Conservation (phyloP, 2,888 invertebrate genomes). For the Himalopsyche anomala region DNA sequence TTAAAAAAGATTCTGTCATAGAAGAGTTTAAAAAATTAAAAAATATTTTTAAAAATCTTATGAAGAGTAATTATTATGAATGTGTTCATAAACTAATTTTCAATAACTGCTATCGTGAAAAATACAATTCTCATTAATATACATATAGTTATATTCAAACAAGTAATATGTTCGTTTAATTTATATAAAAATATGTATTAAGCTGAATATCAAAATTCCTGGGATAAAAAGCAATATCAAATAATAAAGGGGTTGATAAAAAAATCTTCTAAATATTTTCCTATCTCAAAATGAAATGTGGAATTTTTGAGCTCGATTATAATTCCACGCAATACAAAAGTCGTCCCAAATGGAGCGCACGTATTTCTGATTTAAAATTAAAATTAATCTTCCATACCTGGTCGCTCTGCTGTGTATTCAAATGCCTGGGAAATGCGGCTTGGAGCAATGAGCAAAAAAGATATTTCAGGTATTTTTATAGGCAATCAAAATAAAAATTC, state of each 20-base stretch:
- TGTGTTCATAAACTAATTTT: too few species aligned
- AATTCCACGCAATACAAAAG: neutral
- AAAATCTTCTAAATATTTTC: neutral
- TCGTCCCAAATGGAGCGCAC: slow-evolving; percentile 37
- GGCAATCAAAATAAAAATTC: slow-evolving; percentile 27
- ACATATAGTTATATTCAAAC: too few species aligned
- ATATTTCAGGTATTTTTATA: neutral
- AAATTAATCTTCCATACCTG: slow-evolving; percentile 36
- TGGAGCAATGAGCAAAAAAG: neutral
- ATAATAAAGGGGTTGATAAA: neutral
- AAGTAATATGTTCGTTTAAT: too few species aligned
- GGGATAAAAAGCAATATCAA: neutral
- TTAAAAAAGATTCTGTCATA: too few species aligned
- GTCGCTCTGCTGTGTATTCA: slow-evolving; percentile 11
- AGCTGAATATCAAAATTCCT: neutral
- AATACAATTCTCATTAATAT: too few species aligned
- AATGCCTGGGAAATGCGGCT: slow-evolving; percentile 17
- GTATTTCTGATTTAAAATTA: slow-evolving; percentile 43
- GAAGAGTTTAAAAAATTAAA: too few species aligned
- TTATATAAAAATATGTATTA: too few species aligned
- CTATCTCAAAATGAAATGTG: slow-evolving; percentile 8
- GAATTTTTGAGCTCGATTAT: neutral
- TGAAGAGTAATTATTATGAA: too few species aligned
- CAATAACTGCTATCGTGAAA: too few species aligned
- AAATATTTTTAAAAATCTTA: too few species aligned